These are phyloP conservation scores for Drosophila mulleri DNA, from an alignment of 2,888 invertebrate species.

Conservation along the genomic window DNA sequence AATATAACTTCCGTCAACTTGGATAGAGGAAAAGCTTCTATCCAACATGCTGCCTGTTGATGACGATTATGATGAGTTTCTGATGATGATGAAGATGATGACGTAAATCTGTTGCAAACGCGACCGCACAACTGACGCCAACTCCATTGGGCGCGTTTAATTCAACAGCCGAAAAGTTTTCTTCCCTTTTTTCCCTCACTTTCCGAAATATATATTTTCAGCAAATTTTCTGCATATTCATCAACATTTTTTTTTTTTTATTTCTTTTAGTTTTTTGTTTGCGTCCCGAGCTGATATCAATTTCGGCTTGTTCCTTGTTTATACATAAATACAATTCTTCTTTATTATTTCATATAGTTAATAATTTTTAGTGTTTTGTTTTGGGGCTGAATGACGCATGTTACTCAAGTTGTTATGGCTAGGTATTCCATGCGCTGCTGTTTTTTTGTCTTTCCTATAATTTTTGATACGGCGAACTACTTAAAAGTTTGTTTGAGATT, in stretches of 20 bases:
- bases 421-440: constrained; percentile 11
- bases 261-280: constrained; percentile 6
- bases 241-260: constrained; percentile 43
- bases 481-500: constrained; percentile 36
- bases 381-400: constrained; percentile 27
- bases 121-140: constrained; percentile 47
- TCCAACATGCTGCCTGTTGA: constrained; percentile 61
- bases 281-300: constrained; percentile 9
- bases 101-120: constrained; percentile 38
- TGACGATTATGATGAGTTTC: constrained; percentile 27
- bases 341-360: constrained; percentile 30
- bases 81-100: constrained; percentile 29
- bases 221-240: constrained; percentile 69
- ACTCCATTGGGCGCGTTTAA: constrained; percentile 52
- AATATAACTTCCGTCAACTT: too few species aligned
- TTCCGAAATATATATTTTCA: constrained; percentile 37
- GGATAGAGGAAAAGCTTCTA: too few species aligned
- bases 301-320: constrained; percentile 1
- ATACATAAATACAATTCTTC: constrained; percentile 7
- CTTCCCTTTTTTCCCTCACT: constrained; percentile 6
- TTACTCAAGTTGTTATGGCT: constrained; percentile 22
- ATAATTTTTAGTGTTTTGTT: constrained; percentile 50
- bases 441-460: constrained; percentile 7
- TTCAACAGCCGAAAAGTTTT: constrained; percentile 49
- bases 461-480: constrained; percentile 14